A percentile compares a stretch with the other conserved stretches of the same genome.
Evolutionary conservation across 2,888 invertebrate genomes (phyloP).

Genomic region (Macrosoma leucophasiata): DNA sequence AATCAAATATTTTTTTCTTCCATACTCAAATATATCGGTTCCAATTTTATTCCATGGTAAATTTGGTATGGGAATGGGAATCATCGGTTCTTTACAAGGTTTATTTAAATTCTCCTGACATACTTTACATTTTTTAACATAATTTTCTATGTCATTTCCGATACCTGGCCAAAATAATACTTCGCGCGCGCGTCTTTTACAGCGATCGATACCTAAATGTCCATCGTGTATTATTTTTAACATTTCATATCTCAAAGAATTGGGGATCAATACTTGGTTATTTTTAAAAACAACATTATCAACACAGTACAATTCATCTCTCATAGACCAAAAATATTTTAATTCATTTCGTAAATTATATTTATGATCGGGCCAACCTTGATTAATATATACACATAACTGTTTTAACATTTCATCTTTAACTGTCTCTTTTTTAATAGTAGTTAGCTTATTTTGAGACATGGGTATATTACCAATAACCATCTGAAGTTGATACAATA

Average conservation of each 20-base stretch:
- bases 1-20: slow-evolving; percentile 9
- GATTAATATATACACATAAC: too few species aligned
- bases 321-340: slow-evolving; percentile 13
- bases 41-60: slow-evolving; percentile 14
- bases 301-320: slow-evolving; percentile 7
- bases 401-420: too few species aligned
- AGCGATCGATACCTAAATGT: slow-evolving; percentile 16
- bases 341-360: slow-evolving; percentile 7
- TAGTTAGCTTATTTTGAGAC: slow-evolving; percentile 5
- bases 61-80: slow-evolving; percentile 7
- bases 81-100: slow-evolving; percentile 12
- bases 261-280: slow-evolving; percentile 9
- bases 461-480: not conserved
- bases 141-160: slow-evolving; percentile 13
- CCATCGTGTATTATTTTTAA: slow-evolving; percentile 2
- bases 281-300: slow-evolving; percentile 3
- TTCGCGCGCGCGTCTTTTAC: slow-evolving; percentile 16
- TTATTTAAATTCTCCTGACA: slow-evolving; percentile 7
- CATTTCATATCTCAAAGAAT: slow-evolving; percentile 7
- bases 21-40: slow-evolving; percentile 12
- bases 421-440: too few species aligned
- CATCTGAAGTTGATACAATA: slow-evolving; percentile 1
- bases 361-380: slow-evolving; percentile 16
- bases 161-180: slow-evolving; percentile 24
- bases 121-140: slow-evolving; percentile 15